These are phyloP conservation scores for Andrena trimmerana DNA, from an alignment of 2,888 invertebrate species.

Conservation along the genomic window DNA sequence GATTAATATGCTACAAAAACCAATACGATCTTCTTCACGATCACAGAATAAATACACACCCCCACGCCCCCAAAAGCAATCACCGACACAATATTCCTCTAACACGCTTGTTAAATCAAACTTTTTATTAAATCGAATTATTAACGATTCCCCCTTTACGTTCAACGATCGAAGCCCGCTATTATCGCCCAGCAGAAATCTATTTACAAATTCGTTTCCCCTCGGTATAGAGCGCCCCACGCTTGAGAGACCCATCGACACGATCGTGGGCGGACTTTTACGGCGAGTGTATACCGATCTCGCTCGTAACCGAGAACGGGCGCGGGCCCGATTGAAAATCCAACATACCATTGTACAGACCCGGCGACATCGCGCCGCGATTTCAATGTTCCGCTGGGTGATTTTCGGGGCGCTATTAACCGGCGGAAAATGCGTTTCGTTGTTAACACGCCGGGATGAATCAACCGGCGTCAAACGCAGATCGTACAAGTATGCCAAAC, in stretches of 20 bases:
- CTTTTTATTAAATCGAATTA: constrained; percentile 9
- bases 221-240: background rate
- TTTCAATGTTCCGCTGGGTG: constrained; percentile 64
- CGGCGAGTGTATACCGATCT: constrained; percentile 30
- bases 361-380: constrained; percentile 59
- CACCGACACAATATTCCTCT: too few species aligned
- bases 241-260: constrained; percentile 34
- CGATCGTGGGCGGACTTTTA: constrained; percentile 26
- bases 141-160: background rate
- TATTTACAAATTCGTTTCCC: constrained; percentile 28
- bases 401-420: constrained; percentile 66
- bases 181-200: background rate
- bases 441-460: constrained; percentile 78
- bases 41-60: too few species aligned
- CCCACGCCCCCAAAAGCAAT: too few species aligned
- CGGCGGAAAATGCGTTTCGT: constrained; percentile 74
- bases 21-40: too few species aligned
- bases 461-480: constrained; percentile 81
- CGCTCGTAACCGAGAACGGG: constrained; percentile 27
- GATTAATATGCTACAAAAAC: too few species aligned
- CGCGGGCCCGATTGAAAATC: constrained; percentile 63
- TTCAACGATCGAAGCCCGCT: constrained; percentile 2
- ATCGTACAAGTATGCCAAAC: constrained; percentile 79
- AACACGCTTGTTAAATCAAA: background rate
- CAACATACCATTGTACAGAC: constrained; percentile 61